Base-by-base conservation (phyloP, 2,797 vertebrate species). In the Sebastes hubbsi region DNA sequence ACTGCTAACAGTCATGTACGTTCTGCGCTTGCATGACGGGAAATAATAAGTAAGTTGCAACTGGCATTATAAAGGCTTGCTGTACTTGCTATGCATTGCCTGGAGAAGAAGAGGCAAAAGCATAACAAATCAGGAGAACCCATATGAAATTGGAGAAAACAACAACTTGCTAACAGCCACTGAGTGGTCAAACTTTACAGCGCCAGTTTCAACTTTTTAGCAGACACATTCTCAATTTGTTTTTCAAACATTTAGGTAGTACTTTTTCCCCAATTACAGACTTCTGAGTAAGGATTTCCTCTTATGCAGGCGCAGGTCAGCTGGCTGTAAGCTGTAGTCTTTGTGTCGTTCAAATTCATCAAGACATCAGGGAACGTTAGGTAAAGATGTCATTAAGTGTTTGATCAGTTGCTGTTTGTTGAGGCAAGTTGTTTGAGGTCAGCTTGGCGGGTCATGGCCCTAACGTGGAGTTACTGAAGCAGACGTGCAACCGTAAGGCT, bases 381-480 rank as follows among this genome's bases (percentile, higher is more conserved):
- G 20, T 10, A 4, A 36, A 58, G 66, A 13, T 8, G 14, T 67
- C 60, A 49, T 46, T 6, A 42, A 16, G 49, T 60, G 66, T 83
- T 83, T 76, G n/a, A 78, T 79, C 72, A 77, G 78, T 59, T 77
- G 63, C 49, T 29, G 71, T 81, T 73, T 67, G 76, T 54, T 82
- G 77, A 75, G 49, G 49, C 56, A 18, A 22, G 55, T 32, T 63
- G 65, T 77, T 56, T 68, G 52, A 63, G 72, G 62, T 83, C 80
- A 73, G 22, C n/a, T 56, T 46, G 7, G 54, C 42, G 70, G 79
- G 77, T 79, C 81, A 58, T 12, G 25, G 59, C 52, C 16, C 30
- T 14, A 18, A 56, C 11, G 7, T 6, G 16, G 71, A 66, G 56
- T 60, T 14, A 65, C 8, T 34, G 38, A 72, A 56, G 30, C 64